phyloP scores from a whole-genome alignment of 1,140 invertebrate species.

The Holotrichia oblita region DNA sequence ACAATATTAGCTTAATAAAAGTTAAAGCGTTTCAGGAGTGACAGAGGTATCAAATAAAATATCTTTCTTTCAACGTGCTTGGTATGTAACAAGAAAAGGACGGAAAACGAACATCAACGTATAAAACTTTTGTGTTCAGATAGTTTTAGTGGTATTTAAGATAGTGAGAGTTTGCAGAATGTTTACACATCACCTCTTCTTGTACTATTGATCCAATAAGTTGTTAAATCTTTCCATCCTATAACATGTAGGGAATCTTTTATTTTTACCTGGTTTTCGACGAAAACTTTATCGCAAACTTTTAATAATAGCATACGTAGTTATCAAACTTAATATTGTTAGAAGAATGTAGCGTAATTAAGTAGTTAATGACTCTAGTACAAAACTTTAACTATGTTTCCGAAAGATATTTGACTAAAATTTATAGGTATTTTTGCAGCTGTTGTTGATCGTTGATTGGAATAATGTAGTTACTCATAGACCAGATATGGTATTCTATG shows the following conservation, averaged over 20 bases:
- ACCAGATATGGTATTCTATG: too few species aligned
- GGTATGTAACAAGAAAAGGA: neutral
- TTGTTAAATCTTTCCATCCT: slow-evolving; percentile 10
- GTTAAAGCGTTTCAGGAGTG: neutral
- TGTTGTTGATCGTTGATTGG: too few species aligned
- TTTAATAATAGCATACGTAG: too few species aligned
- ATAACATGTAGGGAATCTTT: neutral
- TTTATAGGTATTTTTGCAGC: too few species aligned
- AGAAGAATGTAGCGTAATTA: too few species aligned
- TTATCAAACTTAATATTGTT: too few species aligned
- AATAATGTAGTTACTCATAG: too few species aligned
- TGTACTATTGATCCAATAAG: slow-evolving; percentile 25
- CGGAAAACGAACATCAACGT: neutral
- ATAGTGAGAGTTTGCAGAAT: neutral
- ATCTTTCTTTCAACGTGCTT: neutral
- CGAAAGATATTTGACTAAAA: too few species aligned
- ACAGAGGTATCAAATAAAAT: neutral
- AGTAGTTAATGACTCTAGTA: too few species aligned
- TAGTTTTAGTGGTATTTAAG: neutral
- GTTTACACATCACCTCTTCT: neutral
- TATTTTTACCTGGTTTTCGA: neutral
- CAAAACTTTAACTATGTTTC: too few species aligned
- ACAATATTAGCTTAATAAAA: too few species aligned
- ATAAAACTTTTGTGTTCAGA: neutral
- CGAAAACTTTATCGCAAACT: neutral